Evolutionary conservation across 2,797 vertebrate species (phyloP), one percentile per base, ranked within the genome.

Genomic region (Leptatherina wallacei): DNA sequence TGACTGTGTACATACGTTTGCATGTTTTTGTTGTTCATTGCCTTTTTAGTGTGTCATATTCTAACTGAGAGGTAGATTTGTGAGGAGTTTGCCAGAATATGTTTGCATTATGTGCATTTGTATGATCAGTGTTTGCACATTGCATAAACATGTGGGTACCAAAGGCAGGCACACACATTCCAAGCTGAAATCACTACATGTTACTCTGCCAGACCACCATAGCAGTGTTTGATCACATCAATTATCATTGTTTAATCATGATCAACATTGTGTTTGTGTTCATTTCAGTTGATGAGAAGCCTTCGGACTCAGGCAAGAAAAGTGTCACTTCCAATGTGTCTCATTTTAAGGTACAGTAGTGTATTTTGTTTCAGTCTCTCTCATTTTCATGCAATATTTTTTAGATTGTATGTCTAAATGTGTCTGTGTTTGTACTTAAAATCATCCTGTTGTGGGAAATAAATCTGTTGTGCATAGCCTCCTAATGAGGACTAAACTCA

Each of bases 331-430:
- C 88, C 73, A 91, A 85, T 64, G 75, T 65, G 74, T 91, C 89
- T 83, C 51, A 83, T 69, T 83, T 88, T 65, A 92, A 93, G 90
- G 94, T 95, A 91, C 0, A 0, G 14, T 70, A 52, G 60, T 63
- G 6, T 38, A 4, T 42, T 22, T 67, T 13, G 42, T 51, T 80
- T 49, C 56, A 12, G 65, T 44, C n/a, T 59, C 1, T 14, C 18
- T 57, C 49, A 32, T 33, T 68, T 22, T 30, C 2, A 49, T 71
- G 24, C 4, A 75, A 51, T 38, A 8, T 11, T 32, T 27, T 75
- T 24, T 49, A 2, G 27, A 40, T 38, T 47, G 20, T n/a, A 2
- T 8, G 44, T n/a, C 44, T 47, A n/a, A 44, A 47, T 47, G 20
- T 47, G 8, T 6, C 16, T 57, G 24, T 68, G n/a, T 47, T 57